These are phyloP conservation scores for Tinea semifulvella DNA, from an alignment of 2,888 invertebrate species.

Conservation along the genomic window DNA sequence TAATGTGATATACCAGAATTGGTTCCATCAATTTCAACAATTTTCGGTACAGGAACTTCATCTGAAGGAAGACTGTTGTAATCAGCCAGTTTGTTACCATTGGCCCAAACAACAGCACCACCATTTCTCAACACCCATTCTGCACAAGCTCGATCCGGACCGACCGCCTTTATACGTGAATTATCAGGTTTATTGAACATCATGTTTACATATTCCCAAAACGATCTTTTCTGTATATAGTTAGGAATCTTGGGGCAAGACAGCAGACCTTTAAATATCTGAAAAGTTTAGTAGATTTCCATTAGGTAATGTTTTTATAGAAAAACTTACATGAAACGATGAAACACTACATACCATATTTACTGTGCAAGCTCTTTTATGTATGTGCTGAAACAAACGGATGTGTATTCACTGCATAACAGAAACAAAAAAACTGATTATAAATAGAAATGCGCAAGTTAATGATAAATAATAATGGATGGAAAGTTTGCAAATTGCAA, in stretches of 20 bases:
- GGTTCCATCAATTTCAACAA: conserved; percentile 80
- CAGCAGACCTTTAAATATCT: neutral
- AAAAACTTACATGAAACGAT: too few relatives aligned
- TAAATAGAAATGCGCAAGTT: too few relatives aligned
- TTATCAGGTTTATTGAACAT: conserved; percentile 76
- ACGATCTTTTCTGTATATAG: conserved; percentile 33
- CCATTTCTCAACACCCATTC: conserved; percentile 96
- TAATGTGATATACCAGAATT: conserved; percentile 83
- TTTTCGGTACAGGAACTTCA: conserved; percentile 52
- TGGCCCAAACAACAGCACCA: conserved; percentile 79
- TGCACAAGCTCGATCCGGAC: conserved; percentile 90
- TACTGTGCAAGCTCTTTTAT: too few relatives aligned
- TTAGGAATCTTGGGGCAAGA: neutral
- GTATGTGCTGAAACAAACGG: too few relatives aligned
- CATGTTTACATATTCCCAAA: conserved; percentile 67
- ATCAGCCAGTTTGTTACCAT: conserved; percentile 65
- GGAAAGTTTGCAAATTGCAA: too few relatives aligned
- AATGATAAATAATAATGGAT: too few relatives aligned
- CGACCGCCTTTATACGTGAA: conserved; percentile 74
- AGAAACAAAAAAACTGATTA: too few relatives aligned
- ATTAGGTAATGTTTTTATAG: too few relatives aligned
- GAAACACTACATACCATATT: too few relatives aligned
- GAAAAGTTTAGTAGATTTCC: too few relatives aligned
- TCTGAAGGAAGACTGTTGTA: conserved; percentile 78
- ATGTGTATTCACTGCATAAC: too few relatives aligned